Evolutionary conservation across 2,113 vertebrate species (phyloP).

Genomic region (Odobenus rosmarus): DNA sequence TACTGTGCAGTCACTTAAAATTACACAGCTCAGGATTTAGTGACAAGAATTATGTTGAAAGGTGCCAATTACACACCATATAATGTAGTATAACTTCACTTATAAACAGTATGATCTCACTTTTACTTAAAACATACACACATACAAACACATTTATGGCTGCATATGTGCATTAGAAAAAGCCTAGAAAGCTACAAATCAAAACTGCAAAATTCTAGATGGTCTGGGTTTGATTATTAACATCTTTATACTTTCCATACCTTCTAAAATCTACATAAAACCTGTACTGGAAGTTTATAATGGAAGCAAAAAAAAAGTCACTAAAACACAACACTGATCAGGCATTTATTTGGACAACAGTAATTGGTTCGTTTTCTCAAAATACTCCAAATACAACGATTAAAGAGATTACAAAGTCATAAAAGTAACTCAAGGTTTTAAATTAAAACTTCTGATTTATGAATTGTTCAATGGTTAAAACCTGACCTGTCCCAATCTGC

Average conservation of each 20-base stretch:
- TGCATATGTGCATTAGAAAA: background rate
- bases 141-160: background rate
- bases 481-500: background rate
- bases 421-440: background rate
- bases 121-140: constrained; percentile 39
- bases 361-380: constrained; percentile 33
- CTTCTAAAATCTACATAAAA: constrained; percentile 14
- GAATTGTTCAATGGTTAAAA: background rate
- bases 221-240: background rate
- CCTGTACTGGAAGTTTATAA: background rate
- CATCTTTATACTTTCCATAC: background rate
- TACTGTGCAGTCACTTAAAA: background rate
- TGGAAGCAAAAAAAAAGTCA: background rate
- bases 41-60: background rate
- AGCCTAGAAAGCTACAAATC: constrained; percentile 4
- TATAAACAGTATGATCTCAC: background rate
- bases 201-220: background rate
- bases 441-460: background rate
- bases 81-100: background rate
- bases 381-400: background rate
- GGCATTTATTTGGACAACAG: background rate
- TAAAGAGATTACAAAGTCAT: background rate
- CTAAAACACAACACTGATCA: background rate
- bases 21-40: background rate
- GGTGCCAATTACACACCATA: background rate